Percentiles rank a stretch among this genome's conserved stretches.
Evolutionary conservation across 2,113 vertebrate species (phyloP).

Genomic region (Meleagris gallopavo): DNA sequence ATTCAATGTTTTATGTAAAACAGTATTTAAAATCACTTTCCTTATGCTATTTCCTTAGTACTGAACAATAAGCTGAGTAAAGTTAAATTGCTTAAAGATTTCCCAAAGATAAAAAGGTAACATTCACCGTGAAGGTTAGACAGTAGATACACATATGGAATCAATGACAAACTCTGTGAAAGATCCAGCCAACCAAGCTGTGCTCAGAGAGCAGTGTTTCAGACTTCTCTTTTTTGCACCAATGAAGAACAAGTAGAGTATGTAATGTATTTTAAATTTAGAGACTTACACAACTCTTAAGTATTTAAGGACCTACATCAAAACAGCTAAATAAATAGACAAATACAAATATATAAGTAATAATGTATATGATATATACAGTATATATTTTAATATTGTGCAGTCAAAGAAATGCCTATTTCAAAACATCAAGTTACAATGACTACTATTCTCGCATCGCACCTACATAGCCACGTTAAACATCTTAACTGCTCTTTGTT

Average conservation of each 20-base stretch:
- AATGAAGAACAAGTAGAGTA: background rate
- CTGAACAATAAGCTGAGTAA: background rate
- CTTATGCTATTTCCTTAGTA: background rate
- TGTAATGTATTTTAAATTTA: slow-evolving; percentile 25
- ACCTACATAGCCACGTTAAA: background rate
- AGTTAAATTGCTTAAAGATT: slow-evolving; percentile 48
- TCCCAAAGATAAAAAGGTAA: slow-evolving; percentile 45
- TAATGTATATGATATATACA: background rate
- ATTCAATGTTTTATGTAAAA: background rate
- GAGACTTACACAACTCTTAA: background rate
- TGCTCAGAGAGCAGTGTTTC: background rate
- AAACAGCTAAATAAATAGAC: background rate
- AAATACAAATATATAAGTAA: background rate
- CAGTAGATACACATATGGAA: slow-evolving; percentile 54
- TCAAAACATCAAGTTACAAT: background rate
- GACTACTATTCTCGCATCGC: background rate
- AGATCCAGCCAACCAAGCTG: slow-evolving; percentile 17
- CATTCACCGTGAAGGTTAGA: background rate
- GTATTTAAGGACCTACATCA: background rate
- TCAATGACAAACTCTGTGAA: background rate
- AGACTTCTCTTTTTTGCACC: background rate
- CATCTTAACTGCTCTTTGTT: background rate
- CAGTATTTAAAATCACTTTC: background rate
- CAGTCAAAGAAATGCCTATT: background rate
- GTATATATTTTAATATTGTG: background rate